A percentile compares a stretch with the other conserved stretches of the same genome.
Evolutionary conservation across 2,113 vertebrate species (phyloP).

Genomic region (Chaetodon auriga): DNA sequence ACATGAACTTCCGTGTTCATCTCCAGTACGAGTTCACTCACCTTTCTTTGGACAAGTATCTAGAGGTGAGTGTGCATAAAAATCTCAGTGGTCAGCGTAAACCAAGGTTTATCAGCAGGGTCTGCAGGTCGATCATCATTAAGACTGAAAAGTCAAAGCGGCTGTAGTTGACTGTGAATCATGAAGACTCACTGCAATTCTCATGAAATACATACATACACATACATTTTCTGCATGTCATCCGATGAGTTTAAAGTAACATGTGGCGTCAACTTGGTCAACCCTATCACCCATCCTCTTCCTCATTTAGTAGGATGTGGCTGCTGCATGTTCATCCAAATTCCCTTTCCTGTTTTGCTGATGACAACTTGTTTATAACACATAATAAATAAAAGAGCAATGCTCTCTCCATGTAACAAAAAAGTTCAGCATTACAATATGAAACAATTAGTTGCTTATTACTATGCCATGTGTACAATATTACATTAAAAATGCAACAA

Average conservation of each 20-base stretch:
- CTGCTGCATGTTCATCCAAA: not conserved
- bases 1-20: slow-evolving; percentile 99
- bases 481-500: not conserved
- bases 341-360: too few species aligned
- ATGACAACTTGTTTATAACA: too few species aligned
- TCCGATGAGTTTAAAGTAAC: too few species aligned
- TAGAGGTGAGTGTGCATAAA: slow-evolving; percentile 86
- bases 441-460: too few species aligned
- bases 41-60: slow-evolving; percentile 91
- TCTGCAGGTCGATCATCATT: not conserved
- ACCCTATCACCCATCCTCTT: too few species aligned
- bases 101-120: not conserved
- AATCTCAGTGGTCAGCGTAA: not conserved
- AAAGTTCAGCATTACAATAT: too few species aligned
- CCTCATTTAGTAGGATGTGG: not conserved
- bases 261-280: too few species aligned
- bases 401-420: too few species aligned
- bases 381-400: not conserved
- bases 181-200: not conserved
- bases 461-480: not conserved
- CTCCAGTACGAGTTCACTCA: slow-evolving; percentile 97
- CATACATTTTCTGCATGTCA: too few species aligned
- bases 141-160: not conserved
- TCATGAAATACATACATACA: too few species aligned
- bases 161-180: too few species aligned